A percentile compares a stretch with the other conserved stretches of the same genome.
phyloP scores from a whole-genome alignment of 2,888 invertebrate genomes.

The Clostera curtula region DNA sequence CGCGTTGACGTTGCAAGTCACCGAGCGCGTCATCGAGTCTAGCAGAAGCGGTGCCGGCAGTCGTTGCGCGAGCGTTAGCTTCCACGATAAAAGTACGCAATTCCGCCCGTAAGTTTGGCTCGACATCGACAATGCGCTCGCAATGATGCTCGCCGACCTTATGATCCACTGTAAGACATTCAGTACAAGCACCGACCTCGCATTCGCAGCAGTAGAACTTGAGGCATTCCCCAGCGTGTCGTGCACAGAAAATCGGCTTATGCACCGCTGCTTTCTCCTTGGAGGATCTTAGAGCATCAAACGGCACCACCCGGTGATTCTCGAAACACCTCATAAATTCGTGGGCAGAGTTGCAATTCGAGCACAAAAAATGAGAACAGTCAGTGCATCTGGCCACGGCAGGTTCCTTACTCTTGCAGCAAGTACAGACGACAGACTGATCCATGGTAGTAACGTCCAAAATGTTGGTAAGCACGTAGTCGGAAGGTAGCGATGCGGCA shows the following conservation, averaged over 20 bases:
- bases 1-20: constrained; percentile 90
- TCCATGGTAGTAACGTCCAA: constrained; percentile 88
- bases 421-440: constrained; percentile 87
- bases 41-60: constrained; percentile 84
- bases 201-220: constrained; percentile 93
- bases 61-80: constrained; percentile 82
- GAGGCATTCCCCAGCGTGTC: constrained; percentile 87
- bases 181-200: constrained; percentile 89
- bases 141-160: constrained; percentile 88
- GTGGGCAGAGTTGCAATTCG: constrained; percentile 96
- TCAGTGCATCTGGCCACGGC: constrained; percentile 96
- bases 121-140: constrained; percentile 87
- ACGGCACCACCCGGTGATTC: constrained; percentile 91
- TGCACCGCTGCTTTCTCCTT: constrained; percentile 89
- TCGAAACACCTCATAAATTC: constrained; percentile 98
- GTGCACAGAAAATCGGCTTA: constrained; percentile 89
- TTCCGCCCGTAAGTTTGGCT: constrained; percentile 85
- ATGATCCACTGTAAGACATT: constrained; percentile 89
- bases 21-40: constrained; percentile 86
- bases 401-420: constrained; percentile 95
- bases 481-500: constrained; percentile 86
- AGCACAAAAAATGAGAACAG: constrained; percentile 95
- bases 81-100: constrained; percentile 83
- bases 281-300: constrained; percentile 88
- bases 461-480: constrained; percentile 90